Percentiles rank a stretch among this genome's conserved stretches.
phyloP scores from a whole-genome alignment of 2,113 vertebrate species.

The Lepisosteus oculatus region DNA sequence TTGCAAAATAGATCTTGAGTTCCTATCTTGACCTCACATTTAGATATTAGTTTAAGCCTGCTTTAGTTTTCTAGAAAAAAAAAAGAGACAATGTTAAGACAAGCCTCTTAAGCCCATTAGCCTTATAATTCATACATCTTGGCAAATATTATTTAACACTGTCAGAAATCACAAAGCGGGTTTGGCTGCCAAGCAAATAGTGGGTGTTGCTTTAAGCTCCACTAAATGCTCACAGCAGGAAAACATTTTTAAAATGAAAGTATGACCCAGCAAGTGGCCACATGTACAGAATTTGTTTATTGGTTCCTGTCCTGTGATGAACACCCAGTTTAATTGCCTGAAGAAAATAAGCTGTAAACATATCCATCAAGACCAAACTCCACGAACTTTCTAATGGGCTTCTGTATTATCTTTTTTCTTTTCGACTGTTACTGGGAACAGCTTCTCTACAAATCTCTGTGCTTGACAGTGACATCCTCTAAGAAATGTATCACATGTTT shows the following conservation, averaged over 20 bases:
- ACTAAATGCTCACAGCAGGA: slow-evolving; percentile 7
- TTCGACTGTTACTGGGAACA: background rate
- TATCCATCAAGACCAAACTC: background rate
- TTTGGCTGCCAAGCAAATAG: slow-evolving; percentile 3
- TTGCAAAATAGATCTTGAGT: slow-evolving; percentile 23
- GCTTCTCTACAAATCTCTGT: background rate
- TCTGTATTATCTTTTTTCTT: background rate
- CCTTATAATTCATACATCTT: slow-evolving; percentile 56
- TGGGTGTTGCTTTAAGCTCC: slow-evolving; percentile 13
- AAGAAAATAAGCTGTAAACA: slow-evolving; percentile 10
- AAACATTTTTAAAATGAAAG: slow-evolving; percentile 29
- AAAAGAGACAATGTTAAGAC: slow-evolving; percentile 56
- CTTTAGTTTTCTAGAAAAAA: slow-evolving; percentile 42
- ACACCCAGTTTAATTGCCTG: slow-evolving; percentile 31
- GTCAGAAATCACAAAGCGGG: slow-evolving; percentile 18
- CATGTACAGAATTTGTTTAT: slow-evolving; percentile 35
- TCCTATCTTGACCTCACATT: slow-evolving; percentile 55
- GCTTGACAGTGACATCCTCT: background rate
- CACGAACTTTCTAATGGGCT: too few relatives aligned
- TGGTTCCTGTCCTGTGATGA: slow-evolving; percentile 27
- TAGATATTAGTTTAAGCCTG: slow-evolving; percentile 37
- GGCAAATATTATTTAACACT: slow-evolving; percentile 16
- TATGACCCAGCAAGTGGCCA: slow-evolving; percentile 34
- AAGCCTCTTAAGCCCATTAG: slow-evolving; percentile 65
- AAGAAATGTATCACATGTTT: too few relatives aligned